Conservation (phyloP, 1,140 invertebrate genomes). For the Drosophila kanapiae region DNA sequence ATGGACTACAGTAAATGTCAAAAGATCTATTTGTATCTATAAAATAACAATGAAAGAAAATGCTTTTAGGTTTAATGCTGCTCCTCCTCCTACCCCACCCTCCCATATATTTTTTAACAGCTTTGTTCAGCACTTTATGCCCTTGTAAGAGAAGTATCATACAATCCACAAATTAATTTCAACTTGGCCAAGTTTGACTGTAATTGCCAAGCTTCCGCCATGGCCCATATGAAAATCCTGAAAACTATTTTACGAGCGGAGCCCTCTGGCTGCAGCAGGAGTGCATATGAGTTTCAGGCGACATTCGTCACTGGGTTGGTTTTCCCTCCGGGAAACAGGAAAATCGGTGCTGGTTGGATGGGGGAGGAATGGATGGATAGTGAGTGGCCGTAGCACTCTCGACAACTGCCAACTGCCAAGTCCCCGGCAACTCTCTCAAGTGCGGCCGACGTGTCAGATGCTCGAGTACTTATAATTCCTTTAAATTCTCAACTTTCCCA, state of each 20-base stretch:
- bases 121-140: not conserved
- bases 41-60: constrained; percentile 6
- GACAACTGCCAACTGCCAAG: constrained; percentile 54
- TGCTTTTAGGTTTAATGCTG: not conserved
- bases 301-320: constrained; percentile 41
- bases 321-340: not conserved
- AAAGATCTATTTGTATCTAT: constrained; percentile 19
- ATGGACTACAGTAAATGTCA: constrained; percentile 20
- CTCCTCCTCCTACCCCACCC: too few species aligned
- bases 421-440: constrained; percentile 48
- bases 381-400: constrained; percentile 47
- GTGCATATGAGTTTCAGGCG: constrained; percentile 44
- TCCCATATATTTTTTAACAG: not conserved
- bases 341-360: not conserved
- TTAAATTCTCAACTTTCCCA: constrained; percentile 51
- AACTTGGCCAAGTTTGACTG: constrained; percentile 10
- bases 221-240: not conserved
- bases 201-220: constrained; percentile 9
- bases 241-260: constrained; percentile 4
- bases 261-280: not conserved
- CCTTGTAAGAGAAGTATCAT: not conserved
- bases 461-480: constrained; percentile 53
- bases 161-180: constrained; percentile 23
- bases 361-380: not conserved
- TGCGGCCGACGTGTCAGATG: constrained; percentile 54